Evolutionary conservation across 2,113 vertebrate species (phyloP).

Genomic region (Danio rerio): DNA sequence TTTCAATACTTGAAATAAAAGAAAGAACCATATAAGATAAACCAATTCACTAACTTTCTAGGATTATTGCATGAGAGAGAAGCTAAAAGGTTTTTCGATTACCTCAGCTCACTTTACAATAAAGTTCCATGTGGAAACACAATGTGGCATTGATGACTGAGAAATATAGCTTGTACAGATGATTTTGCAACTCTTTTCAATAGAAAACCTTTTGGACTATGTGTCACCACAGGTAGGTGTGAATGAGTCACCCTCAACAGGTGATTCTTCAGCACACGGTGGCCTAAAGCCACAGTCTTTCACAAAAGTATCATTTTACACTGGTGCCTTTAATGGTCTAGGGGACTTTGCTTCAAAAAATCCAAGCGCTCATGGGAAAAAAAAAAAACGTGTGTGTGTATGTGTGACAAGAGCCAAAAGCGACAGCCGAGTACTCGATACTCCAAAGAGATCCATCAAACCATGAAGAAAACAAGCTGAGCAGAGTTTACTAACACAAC

Average conservation of each 20-base stretch:
- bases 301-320: slow-evolving; percentile 16
- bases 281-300: neutral
- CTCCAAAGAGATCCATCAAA: slow-evolving; percentile 18
- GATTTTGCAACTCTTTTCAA: neutral
- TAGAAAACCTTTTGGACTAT: neutral
- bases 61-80: neutral
- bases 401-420: slow-evolving; percentile 11
- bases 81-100: neutral
- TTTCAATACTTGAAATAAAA: neutral
- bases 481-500: slow-evolving; percentile 12
- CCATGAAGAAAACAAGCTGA: slow-evolving; percentile 24
- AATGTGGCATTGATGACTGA: neutral
- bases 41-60: neutral
- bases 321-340: neutral
- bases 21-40: neutral
- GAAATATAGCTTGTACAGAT: neutral
- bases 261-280: neutral
- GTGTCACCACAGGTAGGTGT: neutral
- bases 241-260: slow-evolving; percentile 16
- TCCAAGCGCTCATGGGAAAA: slow-evolving; percentile 11
- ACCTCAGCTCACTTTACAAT: neutral
- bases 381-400: neutral
- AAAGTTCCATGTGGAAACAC: neutral
- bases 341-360: neutral
- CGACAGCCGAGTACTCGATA: neutral